These are phyloP conservation scores for Xyliphius kryptos DNA, from an alignment of 2,113 vertebrate species.

Conservation along the genomic window DNA sequence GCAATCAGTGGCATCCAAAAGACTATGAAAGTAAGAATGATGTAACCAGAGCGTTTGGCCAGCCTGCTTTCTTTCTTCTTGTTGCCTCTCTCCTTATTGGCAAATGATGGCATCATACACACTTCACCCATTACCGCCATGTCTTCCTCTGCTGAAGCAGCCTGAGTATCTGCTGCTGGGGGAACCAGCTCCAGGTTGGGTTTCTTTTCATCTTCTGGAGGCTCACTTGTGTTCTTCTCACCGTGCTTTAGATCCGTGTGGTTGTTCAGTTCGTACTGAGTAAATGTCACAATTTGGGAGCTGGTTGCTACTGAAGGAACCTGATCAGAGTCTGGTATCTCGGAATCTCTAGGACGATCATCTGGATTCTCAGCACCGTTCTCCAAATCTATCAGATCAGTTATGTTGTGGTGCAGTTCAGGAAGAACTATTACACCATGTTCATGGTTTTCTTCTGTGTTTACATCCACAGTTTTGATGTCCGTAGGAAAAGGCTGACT, in stretches of 20 bases:
- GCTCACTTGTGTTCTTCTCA: too few species aligned
- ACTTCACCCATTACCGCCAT: constrained; percentile 51
- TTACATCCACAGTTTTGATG: neutral
- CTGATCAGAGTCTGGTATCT: too few species aligned
- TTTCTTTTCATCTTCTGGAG: too few species aligned
- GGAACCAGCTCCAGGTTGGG: too few species aligned
- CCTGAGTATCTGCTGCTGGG: neutral
- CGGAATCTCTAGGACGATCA: constrained; percentile 8
- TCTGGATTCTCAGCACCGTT: neutral
- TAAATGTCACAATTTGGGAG: too few species aligned
- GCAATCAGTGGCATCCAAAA: constrained; percentile 64
- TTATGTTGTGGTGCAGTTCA: constrained; percentile 21
- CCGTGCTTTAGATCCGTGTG: too few species aligned
- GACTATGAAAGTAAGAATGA: constrained; percentile 62
- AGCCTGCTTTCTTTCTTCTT: constrained; percentile 64
- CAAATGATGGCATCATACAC: constrained; percentile 64
- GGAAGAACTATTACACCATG: constrained; percentile 1
- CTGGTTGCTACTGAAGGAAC: too few species aligned
- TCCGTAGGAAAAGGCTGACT: neutral
- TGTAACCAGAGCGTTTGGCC: constrained; percentile 67
- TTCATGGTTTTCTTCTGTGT: neutral
- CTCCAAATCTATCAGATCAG: constrained; percentile 27
- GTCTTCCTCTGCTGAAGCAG: constrained; percentile 6
- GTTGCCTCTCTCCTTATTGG: constrained; percentile 49
- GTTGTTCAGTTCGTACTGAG: too few species aligned